These are phyloP conservation scores for Halesus radiatus DNA, from an alignment of 1,140 invertebrate genomes.

Conservation along the genomic window DNA sequence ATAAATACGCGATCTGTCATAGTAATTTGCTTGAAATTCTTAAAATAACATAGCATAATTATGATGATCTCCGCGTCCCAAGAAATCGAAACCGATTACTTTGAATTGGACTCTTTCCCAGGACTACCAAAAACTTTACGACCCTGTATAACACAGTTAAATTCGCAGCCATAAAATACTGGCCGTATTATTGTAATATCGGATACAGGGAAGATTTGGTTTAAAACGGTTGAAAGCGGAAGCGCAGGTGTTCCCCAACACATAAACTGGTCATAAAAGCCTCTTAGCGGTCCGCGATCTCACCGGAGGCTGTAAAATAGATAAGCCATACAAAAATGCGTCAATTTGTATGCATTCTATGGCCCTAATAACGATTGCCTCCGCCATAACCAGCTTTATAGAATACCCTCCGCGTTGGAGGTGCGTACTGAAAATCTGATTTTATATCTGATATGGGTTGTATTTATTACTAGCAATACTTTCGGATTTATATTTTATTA, in stretches of 20 bases:
- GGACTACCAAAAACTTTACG: no score
- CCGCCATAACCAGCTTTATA: constrained; percentile 31
- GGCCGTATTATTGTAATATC: no score
- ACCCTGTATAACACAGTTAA: no score
- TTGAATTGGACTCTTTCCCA: no score
- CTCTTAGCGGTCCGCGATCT: constrained; percentile 47
- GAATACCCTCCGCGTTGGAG: neutral
- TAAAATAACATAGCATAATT: no score
- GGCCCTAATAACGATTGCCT: constrained; percentile 56
- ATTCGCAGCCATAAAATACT: no score
- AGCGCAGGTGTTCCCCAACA: constrained; percentile 50
- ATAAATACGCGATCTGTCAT: no score
- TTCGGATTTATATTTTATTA: neutral
- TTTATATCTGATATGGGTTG: neutral
- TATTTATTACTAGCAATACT: constrained; percentile 7
- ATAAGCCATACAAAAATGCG: constrained; percentile 45
- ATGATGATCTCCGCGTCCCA: no score
- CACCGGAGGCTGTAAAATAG: constrained; percentile 1
- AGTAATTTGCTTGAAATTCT: no score
- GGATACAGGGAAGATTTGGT: no score
- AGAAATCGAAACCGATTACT: no score
- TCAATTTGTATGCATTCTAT: constrained; percentile 57
- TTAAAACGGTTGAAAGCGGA: no score
- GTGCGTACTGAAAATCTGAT: constrained; percentile 1
- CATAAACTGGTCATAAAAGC: constrained; percentile 54